These are phyloP conservation scores for Gallirallus australis DNA, from an alignment of 2,797 vertebrate genomes.

Conservation along the genomic window DNA sequence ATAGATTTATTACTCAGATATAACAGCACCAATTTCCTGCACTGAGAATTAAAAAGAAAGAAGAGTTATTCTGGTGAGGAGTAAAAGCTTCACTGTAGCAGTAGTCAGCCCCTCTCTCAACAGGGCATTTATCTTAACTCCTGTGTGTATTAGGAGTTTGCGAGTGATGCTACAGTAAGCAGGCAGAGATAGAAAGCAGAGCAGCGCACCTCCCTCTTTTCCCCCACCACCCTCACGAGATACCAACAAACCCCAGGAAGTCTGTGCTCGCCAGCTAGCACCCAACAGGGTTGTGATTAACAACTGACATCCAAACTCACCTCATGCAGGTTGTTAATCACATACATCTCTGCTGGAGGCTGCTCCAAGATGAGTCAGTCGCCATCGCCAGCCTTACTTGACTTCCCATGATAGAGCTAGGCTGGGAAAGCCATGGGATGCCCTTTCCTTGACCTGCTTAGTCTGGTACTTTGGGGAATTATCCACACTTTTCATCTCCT, in stretches of 20 bases:
- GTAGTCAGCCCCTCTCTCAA: not conserved
- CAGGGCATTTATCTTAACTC: not conserved
- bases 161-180: not conserved
- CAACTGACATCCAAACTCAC: not conserved
- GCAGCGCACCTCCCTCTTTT: not conserved
- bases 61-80: not conserved
- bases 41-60: not conserved
- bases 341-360: not conserved
- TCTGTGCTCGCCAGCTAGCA: not conserved
- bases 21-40: slow-evolving; percentile 20
- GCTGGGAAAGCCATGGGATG: not conserved
- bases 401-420: accelerated
- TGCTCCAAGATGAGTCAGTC: not conserved
- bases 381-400: accelerated
- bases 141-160: not conserved
- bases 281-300: not conserved
- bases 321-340: not conserved
- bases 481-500: not conserved
- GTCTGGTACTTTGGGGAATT: not conserved
- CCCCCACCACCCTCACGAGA: not conserved
- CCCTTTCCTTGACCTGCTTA: not conserved
- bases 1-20: not conserved
- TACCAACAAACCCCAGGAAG: not conserved
- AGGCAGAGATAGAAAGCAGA: not conserved
- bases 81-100: not conserved